Evolutionary conservation across 92 coral and sea anemone genomes (phyloP).

Genomic region (Ricordea florida): DNA sequence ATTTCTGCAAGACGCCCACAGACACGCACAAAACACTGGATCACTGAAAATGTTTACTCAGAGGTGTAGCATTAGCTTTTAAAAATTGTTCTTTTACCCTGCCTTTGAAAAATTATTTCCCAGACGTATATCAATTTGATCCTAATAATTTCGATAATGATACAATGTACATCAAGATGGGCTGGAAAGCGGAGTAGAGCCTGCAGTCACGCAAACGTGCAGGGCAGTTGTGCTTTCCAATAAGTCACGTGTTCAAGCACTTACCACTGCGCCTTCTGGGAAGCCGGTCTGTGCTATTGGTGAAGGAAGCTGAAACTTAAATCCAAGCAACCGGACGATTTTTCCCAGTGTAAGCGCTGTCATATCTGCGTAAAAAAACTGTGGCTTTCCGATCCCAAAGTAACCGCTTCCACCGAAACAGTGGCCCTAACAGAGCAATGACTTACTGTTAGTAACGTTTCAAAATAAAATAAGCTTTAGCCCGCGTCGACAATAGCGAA

Average conservation of each 20-base stretch:
- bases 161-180: too few species aligned
- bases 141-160: too few species aligned
- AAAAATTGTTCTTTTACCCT: too few species aligned
- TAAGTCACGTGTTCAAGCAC: neutral
- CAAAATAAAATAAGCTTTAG: too few species aligned
- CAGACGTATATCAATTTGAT: too few species aligned
- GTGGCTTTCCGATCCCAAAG: slow-evolving; percentile 87
- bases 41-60: too few species aligned
- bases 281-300: slow-evolving; percentile 93
- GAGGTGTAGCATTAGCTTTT: too few species aligned
- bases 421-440: slow-evolving; percentile 71
- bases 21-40: too few species aligned
- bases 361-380: slow-evolving; percentile 80
- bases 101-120: too few species aligned
- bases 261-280: slow-evolving; percentile 82
- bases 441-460: neutral
- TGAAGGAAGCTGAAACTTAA: slow-evolving; percentile 78
- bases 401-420: slow-evolving; percentile 93
- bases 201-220: neutral
- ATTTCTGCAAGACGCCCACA: too few species aligned
- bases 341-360: slow-evolving; percentile 90
- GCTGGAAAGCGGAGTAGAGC: neutral
- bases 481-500: too few species aligned
- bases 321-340: slow-evolving; percentile 76
- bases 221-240: neutral